These are phyloP conservation scores for Conus ventricosus DNA, from an alignment of 1,140 invertebrate genomes.

Conservation along the genomic window DNA sequence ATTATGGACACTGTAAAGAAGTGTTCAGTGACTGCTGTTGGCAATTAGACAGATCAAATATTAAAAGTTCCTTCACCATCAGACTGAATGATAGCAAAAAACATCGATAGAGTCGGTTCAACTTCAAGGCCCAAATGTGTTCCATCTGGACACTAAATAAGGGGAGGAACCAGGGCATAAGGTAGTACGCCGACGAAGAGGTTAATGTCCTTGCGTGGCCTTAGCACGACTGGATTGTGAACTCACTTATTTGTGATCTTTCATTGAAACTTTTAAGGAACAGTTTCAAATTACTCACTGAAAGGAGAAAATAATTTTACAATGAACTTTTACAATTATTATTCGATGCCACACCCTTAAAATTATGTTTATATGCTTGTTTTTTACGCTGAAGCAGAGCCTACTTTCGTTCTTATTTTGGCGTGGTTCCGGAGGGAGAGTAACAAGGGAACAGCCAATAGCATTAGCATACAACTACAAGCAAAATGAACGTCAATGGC, in stretches of 20 bases:
- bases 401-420: neutral
- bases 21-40: too few relatives aligned
- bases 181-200: neutral
- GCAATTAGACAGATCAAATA: too few relatives aligned
- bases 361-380: neutral
- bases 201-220: neutral
- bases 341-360: too few relatives aligned
- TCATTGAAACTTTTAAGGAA: neutral
- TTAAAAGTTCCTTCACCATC: too few relatives aligned
- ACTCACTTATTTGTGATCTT: neutral
- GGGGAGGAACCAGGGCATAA: neutral
- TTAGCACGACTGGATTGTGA: neutral
- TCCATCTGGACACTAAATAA: too few relatives aligned
- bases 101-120: too few relatives aligned
- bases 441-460: slow-evolving; percentile 30
- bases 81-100: too few relatives aligned
- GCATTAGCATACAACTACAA: slow-evolving; percentile 51
- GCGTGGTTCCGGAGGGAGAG: slow-evolving; percentile 26
- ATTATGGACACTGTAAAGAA: too few relatives aligned
- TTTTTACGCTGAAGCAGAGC: neutral
- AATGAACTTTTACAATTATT: neutral
- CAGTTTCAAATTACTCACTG: too few relatives aligned
- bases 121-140: too few relatives aligned
- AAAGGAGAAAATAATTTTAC: neutral
- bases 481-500: slow-evolving; percentile 59